Base-by-base conservation (phyloP, 1,140 invertebrate genomes). In the Drosophila takahashii region DNA sequence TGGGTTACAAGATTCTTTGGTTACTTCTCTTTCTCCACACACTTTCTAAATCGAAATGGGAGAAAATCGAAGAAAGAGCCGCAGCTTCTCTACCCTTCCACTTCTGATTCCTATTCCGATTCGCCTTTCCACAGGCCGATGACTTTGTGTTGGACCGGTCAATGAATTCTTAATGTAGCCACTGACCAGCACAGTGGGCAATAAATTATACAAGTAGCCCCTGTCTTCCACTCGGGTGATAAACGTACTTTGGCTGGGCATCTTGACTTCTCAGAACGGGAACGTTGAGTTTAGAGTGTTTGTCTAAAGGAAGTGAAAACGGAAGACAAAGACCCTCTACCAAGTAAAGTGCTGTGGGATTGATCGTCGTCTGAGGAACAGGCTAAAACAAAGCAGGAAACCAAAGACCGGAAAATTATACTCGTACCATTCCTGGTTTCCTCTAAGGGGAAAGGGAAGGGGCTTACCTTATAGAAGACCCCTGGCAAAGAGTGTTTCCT, bases 361-460 rank as follows among this genome's bases (percentile, higher is more conserved):
- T 27, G 64, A 48, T 59, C 61, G 44, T 57, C 56, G 44, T 57
- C 56, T 54, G 51, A 26, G 59, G 79, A 61, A 54, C 75, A 65
- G 75, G 70, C 83, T 86, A 61, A 79, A 70, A 86, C 83, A 86
- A 89, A 86, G 84, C 84, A 86, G 83, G 84, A 86, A 86, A 86
- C 58, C 83, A 86, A 73, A 86, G 75, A 86, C 79, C 80, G 83
- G 83, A 86, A 86, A 86, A 86, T 86, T 89, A 86, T 58, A 50
- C 44, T 45, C 18, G 22, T 45, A 81, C 78, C 60, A 58, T 56
- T 59, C 42, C 59, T 50, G 32, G 41, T 26, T 44, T 48, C 29
- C 41, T 18, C 16, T 11, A 22, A 22, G 22, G 22, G 41, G 32
- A 41, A 57, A 37, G 32, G 45, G 41, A 29, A 47, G 51, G 29